Conservation (phyloP, 2,888 invertebrate species). For the Meloe dianella region DNA sequence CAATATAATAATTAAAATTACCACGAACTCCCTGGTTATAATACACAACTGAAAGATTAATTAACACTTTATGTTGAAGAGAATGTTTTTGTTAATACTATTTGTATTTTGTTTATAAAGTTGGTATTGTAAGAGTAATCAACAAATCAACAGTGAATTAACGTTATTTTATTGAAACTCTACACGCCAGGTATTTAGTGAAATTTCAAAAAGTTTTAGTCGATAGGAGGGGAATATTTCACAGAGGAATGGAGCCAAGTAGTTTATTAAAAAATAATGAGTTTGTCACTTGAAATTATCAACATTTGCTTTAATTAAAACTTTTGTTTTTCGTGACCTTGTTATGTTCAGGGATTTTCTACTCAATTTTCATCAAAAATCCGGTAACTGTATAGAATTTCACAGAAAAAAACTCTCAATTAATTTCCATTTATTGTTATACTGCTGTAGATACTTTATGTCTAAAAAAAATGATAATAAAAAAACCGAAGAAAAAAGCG, state of each 20-base stretch:
- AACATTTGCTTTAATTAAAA: neutral
- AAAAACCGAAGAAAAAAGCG: constrained; percentile 3
- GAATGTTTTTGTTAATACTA: neutral
- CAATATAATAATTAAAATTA: neutral
- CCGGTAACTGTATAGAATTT: neutral
- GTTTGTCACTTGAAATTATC: neutral
- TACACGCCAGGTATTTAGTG: neutral
- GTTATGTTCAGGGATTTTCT: neutral
- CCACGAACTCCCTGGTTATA: neutral
- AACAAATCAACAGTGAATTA: neutral
- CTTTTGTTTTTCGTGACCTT: neutral
- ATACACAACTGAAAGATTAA: too few species aligned
- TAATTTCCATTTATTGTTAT: constrained; percentile 1
- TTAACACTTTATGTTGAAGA: neutral
- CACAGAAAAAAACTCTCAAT: neutral
- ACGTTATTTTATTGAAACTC: neutral
- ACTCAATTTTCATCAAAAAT: neutral
- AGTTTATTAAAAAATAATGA: neutral
- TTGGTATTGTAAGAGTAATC: neutral
- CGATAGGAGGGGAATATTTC: too few species aligned
- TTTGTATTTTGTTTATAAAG: neutral
- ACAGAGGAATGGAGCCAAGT: too few species aligned
- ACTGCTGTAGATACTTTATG: neutral
- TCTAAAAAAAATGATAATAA: too few species aligned
- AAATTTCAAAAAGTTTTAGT: neutral